Base-by-base conservation (phyloP, 2,888 invertebrate species). In the Philaethria dido region DNA sequence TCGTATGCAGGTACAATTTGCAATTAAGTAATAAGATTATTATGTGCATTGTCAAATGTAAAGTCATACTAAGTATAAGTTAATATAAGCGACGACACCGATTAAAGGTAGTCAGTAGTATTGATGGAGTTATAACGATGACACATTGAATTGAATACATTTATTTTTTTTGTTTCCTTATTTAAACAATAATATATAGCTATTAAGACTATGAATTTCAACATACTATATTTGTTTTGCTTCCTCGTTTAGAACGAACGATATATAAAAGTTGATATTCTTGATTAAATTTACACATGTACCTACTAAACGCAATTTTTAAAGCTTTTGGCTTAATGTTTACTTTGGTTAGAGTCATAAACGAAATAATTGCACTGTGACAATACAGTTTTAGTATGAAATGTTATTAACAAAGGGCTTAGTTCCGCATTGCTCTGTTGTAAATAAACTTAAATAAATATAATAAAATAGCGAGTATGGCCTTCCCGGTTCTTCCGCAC, bases 401-500 rank as follows among this genome's bases (percentile, higher is more conserved):
- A 61, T 48, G 36, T 29, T 18, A 25, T 45, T 42, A 44, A 62
- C 60, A 68, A 62, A 66, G 61, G 64, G 59, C 48, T 62, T 64
- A 67, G 69, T 80, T 78, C 74, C 74, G 74, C 73, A 75, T 76
- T 77, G 75, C 77, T 77, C 69, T 77, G 79, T 68, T 62, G 69
- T 71, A 70, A 78, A 75, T 75, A 80, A 72, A 72, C 77, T 77
- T 81, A 79, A 83, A 82, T 81, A 81, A 81, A 83, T 79, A 75
- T 81, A 79, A 83, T 81, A 80, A 81, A 81, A 83, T 79, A 75
- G 75, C 76, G 77, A 77, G 77, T 74, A 74, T 73, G 86, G 74
- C 89, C 91, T 90, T 85, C 84, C 80, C 73, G 77, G 74, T 74
- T 85, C 87, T 89, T 91, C 91, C 91, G 91, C 76, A 75, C 81